Evolutionary conservation across 2,113 vertebrate genomes (phyloP), one percentile per base, ranked within the genome.

Genomic region (Protobothrops flavoviridis): DNA sequence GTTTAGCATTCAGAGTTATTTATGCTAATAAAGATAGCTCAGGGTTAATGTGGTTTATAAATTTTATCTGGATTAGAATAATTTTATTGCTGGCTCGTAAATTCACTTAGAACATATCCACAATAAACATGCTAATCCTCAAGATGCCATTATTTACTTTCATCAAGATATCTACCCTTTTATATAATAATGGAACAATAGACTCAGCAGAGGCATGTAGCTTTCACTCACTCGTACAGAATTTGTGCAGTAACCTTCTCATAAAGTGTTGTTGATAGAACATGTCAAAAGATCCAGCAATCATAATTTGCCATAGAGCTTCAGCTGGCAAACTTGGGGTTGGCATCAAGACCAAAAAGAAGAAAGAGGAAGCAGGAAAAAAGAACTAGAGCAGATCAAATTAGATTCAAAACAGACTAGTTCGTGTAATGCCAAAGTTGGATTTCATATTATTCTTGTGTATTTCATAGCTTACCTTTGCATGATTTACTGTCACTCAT

Each of bases 401-500:
- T 52, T 13, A 50, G 45, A 50, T 87, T 87, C 43, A 81, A 43
- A 81, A 81, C 45, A 87, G 24, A 4, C 21, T 24, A 48, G 43
- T 50, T 23, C 11, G 0, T 50, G 45, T 50, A 52, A 48, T 50
- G 21, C 24, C 48, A 17, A 87, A 24, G 48, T 2, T 50, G 85
- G 26, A 87, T 52, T 50, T 48, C 45, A 87, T 87, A 29, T 48
- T 20, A 15, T 50, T 50, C 43, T 87, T 26, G 15, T 56, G 23
- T 23, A 6, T 52, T 50, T 43, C 48, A 61, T 69, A 45, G 26
- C 98, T 98, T 95, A 99, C 99, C 99, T 95, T 96, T 90, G 96
- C 99, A 99, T 9, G 86, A 97, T 96, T 96, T 98, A 95, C 96
- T 95, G 90, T 98, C 98, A 0, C 94, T 95, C 8, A 94, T 94